Conservation (phyloP, 2,888 invertebrate species). For the Crematogaster levior region DNA sequence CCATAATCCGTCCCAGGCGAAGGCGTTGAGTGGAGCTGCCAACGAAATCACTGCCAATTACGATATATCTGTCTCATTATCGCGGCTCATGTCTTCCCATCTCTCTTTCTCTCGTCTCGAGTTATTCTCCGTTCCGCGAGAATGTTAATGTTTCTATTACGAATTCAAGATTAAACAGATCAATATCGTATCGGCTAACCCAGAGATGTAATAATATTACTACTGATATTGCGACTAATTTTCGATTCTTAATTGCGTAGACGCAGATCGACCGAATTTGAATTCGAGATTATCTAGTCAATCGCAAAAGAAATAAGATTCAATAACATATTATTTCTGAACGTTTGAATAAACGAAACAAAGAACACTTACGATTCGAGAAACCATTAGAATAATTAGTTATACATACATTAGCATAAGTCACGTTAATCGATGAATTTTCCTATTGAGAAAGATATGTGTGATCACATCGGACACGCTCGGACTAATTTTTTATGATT, state of each 20-base stretch:
- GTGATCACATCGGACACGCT: background rate
- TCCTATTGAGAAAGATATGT: background rate
- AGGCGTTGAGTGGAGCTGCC: constrained; percentile 22
- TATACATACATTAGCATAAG: background rate
- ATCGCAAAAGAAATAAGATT: background rate
- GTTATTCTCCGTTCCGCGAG: background rate
- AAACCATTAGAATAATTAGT: background rate
- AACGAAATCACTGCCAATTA: constrained; percentile 47
- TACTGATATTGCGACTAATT: background rate
- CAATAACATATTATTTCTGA: background rate
- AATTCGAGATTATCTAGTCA: background rate
- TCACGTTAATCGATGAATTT: background rate
- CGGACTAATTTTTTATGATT: constrained; percentile 11
- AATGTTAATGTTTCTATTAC: constrained; percentile 7
- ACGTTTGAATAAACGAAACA: background rate
- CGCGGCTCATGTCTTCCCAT: background rate
- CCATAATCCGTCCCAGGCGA: constrained; percentile 39
- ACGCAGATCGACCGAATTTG: background rate
- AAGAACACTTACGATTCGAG: background rate
- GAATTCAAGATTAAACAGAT: background rate
- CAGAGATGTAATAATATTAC: background rate
- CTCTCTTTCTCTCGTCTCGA: background rate
- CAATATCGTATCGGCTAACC: background rate
- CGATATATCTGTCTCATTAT: constrained; percentile 47
- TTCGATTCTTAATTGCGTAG: background rate